Conservation (phyloP, 2,888 invertebrate species). For the Girardia tigrina region DNA sequence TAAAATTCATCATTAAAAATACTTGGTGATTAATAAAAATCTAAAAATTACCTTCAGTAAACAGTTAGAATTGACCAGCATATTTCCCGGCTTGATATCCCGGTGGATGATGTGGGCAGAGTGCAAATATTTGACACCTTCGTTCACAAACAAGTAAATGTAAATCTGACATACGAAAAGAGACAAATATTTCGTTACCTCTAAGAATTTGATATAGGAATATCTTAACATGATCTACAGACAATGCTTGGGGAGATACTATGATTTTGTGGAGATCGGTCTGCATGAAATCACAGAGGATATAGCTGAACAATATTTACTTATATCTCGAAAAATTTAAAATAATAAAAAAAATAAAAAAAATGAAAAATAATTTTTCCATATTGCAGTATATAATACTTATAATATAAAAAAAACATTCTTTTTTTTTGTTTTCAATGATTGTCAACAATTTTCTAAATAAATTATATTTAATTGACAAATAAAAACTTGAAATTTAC, state of each 20-base stretch:
- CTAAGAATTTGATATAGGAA: slow-evolving; percentile 98
- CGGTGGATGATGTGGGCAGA: slow-evolving; percentile 92
- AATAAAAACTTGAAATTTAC: too few relatives aligned
- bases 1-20: too few relatives aligned
- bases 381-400: too few relatives aligned
- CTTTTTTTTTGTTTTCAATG: too few relatives aligned
- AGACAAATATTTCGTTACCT: slow-evolving; percentile 58
- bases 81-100: slow-evolving; percentile 96
- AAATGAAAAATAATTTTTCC: too few relatives aligned
- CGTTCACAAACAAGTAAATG: slow-evolving; percentile 40
- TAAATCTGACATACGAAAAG: neutral
- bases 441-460: too few relatives aligned
- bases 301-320: slow-evolving; percentile 63
- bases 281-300: slow-evolving; percentile 96
- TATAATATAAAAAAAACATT: too few relatives aligned
- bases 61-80: slow-evolving; percentile 96
- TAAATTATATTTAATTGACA: too few relatives aligned
- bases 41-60: slow-evolving; percentile 65
- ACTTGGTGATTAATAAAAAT: too few relatives aligned
- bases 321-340: neutral
- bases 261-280: slow-evolving; percentile 99
- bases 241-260: slow-evolving; percentile 93
- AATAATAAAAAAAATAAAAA: too few relatives aligned
- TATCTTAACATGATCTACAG: slow-evolving; percentile 98
- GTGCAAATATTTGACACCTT: slow-evolving; percentile 91